Conservation (phyloP, 2,113 vertebrate species). For the Laticauda colubrina region DNA sequence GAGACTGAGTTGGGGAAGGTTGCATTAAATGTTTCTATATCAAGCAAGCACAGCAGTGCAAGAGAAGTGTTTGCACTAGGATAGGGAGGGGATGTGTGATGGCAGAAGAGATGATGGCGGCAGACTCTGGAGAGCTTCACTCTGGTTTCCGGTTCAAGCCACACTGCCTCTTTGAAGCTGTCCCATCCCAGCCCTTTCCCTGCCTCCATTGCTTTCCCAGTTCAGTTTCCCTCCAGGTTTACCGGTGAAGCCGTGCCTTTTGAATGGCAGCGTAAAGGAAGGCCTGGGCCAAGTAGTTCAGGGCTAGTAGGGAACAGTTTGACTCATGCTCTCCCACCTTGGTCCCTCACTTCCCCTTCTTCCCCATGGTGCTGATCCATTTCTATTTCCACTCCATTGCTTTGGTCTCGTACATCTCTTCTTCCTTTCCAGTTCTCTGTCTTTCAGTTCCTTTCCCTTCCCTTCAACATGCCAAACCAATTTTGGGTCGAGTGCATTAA, state of each 20-base stretch:
- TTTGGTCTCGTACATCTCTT: constrained; percentile 21
- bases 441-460: constrained; percentile 44
- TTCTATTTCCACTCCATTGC: constrained; percentile 12
- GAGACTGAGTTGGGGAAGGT: too few species aligned
- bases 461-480: constrained; percentile 73
- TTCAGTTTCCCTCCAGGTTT: constrained; percentile 1
- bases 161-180: constrained; percentile 1
- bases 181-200: not conserved
- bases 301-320: constrained; percentile 16
- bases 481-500: constrained; percentile 74
- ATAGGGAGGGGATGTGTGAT: not conserved
- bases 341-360: constrained; percentile 46
- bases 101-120: not conserved
- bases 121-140: not conserved
- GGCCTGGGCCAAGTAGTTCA: not conserved
- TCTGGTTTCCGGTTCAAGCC: not conserved
- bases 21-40: not conserved
- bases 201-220: constrained; percentile 1
- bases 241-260: constrained; percentile 29
- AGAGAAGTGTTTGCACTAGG: not conserved
- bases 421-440: constrained; percentile 20
- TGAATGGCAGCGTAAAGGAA: constrained; percentile 18
- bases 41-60: not conserved
- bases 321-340: constrained; percentile 36
- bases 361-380: constrained; percentile 43